Evolutionary conservation across 2,888 invertebrate species (phyloP).

Genomic region (Idaea dimidiata): DNA sequence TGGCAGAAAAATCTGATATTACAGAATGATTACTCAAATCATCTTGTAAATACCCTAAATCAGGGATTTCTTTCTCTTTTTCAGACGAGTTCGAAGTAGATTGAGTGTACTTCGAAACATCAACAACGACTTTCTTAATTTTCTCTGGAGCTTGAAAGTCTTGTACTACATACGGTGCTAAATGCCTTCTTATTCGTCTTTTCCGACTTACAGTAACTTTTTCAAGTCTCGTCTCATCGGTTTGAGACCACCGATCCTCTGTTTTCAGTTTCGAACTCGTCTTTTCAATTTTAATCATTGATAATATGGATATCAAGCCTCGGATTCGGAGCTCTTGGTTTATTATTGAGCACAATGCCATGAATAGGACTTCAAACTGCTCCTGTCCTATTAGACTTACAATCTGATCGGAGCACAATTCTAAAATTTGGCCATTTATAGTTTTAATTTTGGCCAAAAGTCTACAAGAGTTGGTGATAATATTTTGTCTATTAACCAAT

Average conservation of each 20-base stretch:
- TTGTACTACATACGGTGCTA: constrained; percentile 51
- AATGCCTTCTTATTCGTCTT: constrained; percentile 33
- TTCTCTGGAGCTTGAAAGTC: constrained; percentile 28
- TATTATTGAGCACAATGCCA: constrained; percentile 55
- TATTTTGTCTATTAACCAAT: constrained; percentile 43
- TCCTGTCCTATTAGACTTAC: constrained; percentile 57
- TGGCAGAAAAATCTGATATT: constrained; percentile 26
- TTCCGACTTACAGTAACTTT: constrained; percentile 21
- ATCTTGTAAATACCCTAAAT: constrained; percentile 30
- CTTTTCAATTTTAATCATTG: constrained; percentile 31
- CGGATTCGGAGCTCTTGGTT: constrained; percentile 55
- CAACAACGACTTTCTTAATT: constrained; percentile 10
- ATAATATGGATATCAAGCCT: constrained; percentile 53
- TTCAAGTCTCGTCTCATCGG: constrained; percentile 35
- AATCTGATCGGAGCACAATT: constrained; percentile 53
- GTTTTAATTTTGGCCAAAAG: constrained; percentile 49
- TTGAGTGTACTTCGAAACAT: background rate
- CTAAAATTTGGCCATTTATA: constrained; percentile 22
- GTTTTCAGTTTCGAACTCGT: background rate
- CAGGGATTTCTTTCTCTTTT: constrained; percentile 14
- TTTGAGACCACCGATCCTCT: constrained; percentile 38
- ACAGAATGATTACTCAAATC: constrained; percentile 51
- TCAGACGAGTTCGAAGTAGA: constrained; percentile 3
- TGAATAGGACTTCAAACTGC: constrained; percentile 55
- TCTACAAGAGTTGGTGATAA: constrained; percentile 38